Conservation (phyloP, 2,113 vertebrate species). For the Heterotis niloticus region DNA sequence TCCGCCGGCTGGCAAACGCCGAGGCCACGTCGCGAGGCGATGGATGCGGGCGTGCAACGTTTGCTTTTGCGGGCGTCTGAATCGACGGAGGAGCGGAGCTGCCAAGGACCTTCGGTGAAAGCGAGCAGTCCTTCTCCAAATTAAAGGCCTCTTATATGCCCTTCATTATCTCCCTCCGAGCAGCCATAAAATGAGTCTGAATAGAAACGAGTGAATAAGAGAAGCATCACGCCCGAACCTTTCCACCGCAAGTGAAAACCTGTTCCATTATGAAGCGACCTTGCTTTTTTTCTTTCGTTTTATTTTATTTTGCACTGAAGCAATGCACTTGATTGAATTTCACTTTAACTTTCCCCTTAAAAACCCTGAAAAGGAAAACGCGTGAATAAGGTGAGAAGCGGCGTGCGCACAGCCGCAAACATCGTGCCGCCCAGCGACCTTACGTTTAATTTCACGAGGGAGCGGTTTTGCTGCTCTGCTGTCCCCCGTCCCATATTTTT, state of each 20-base stretch:
- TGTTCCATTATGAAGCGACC: conserved; percentile 1
- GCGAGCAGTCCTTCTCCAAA: background rate
- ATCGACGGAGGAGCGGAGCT: background rate
- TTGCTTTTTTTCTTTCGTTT: background rate
- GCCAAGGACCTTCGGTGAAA: conserved; percentile 10
- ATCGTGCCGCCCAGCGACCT: too few relatives aligned
- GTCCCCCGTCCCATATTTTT: too few relatives aligned
- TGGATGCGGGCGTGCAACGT: too few relatives aligned
- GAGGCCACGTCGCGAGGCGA: background rate
- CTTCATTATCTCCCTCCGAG: conserved; percentile 10
- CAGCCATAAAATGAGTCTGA: conserved; percentile 18
- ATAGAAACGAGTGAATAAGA: conserved; percentile 7
- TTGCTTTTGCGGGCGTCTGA: too few relatives aligned
- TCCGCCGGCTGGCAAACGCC: too few relatives aligned
- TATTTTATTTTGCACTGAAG: background rate
- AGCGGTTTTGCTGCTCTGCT: too few relatives aligned
- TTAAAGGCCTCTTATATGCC: background rate
- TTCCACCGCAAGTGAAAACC: background rate
- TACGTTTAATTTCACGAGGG: too few relatives aligned
- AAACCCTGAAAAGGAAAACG: background rate
- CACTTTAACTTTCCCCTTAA: background rate
- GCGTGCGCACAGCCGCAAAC: too few relatives aligned
- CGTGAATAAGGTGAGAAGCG: background rate
- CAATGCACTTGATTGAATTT: background rate
- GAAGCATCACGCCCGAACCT: background rate